Base-by-base conservation (phyloP, 2,888 invertebrate species). In the Horisme vitalbata region DNA sequence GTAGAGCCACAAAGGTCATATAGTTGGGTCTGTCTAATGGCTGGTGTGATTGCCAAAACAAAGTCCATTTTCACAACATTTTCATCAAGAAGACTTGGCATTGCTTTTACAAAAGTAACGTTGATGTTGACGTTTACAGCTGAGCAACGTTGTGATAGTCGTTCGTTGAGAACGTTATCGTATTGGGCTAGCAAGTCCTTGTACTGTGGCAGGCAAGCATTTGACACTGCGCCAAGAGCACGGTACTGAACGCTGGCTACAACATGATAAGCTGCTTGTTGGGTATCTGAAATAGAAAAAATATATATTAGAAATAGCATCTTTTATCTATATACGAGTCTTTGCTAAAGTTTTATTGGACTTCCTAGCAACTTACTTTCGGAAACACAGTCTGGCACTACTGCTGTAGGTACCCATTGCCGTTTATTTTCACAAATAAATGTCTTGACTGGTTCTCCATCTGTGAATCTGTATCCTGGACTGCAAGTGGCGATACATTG, bases 1-100 rank as follows among this genome's bases (percentile, higher is more conserved):
- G 98, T 98, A 0, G 97, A 96, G 8, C 98, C 98, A 70, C 98
- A 99, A 0, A 98, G 93, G 59, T 98, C 98, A 73, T 98, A 99
- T 0, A 99, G 86, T 68, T 97, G 96, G 1, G 96, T 96, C 82
- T 98, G 97, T 59, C 94, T 93, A 13, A 98, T 93, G 1, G 95
- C 95, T 1, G 98, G 98, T 35, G 94, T 92, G 32, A 99, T 95
- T 14, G 95, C 95, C 9, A 98, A 83, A 7, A 97, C 93, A 60
- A 96, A 98, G 81, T 97, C 96, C 90, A 97, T 95, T 81, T 95
- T 95, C 0, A 97, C 94, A 2, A 97, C 93, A 72, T 97, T 97
- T 75, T 97, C 96, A 67, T 96, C 96, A 1, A 96, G 70, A 8
- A 97, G 84, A 37, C 91, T 91, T n/a, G 97, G 95, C 67, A 94